phyloP scores from a whole-genome alignment of 2,113 vertebrate genomes.

The Colinus virginianus region DNA sequence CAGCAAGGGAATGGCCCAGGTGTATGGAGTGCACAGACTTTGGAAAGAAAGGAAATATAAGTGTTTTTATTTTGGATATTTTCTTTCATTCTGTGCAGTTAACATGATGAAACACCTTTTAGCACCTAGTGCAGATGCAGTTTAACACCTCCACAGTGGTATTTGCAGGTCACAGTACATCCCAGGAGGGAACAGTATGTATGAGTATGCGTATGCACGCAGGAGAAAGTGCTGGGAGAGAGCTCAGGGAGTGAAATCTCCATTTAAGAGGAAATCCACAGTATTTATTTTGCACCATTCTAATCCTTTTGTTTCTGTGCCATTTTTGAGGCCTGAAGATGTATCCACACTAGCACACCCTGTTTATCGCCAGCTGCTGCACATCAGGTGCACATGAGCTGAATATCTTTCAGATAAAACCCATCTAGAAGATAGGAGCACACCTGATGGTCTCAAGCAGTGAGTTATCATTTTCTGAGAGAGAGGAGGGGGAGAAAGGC shows the following conservation, averaged over 20 bases:
- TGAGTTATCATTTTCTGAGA: accelerated
- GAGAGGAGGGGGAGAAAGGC: background rate
- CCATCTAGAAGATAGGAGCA: background rate
- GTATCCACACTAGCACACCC: background rate
- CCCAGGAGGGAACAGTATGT: background rate
- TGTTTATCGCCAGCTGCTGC: background rate
- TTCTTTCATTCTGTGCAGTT: background rate
- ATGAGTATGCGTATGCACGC: accelerated
- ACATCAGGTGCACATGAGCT: accelerated
- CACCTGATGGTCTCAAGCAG: accelerated
- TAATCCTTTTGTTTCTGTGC: background rate
- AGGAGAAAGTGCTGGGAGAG: background rate
- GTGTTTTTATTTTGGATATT: background rate
- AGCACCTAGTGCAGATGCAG: constrained; percentile 47
- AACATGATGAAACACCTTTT: constrained; percentile 47
- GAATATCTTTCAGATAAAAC: background rate
- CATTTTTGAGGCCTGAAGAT: background rate
- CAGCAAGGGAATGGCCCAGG: background rate
- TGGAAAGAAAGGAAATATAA: background rate
- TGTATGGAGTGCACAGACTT: background rate
- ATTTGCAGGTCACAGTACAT: background rate
- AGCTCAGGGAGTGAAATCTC: background rate
- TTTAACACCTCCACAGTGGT: constrained; percentile 39
- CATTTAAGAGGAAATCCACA: background rate
- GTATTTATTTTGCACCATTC: background rate